Evolutionary conservation across 2,113 vertebrate species (phyloP), one percentile per base, ranked within the genome.

Genomic region (Megaleporinus macrocephalus): DNA sequence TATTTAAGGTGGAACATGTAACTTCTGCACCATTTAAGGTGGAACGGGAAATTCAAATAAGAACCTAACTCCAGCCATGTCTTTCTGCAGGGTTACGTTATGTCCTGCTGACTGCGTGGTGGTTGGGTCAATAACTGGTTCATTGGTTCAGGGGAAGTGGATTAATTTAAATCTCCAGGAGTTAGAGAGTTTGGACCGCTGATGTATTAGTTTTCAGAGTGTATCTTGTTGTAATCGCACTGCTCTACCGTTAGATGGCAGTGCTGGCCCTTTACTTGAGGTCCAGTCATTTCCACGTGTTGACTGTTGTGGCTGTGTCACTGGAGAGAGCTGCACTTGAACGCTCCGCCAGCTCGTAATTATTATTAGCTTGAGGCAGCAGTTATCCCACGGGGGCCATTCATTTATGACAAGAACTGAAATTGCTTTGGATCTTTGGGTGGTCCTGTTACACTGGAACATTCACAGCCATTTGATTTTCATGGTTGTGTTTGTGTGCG

Each of bases 191-290:
- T 36, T 36, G 36, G 7, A 36, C 7, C 3, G 3, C 36, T 36
- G 7, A 3, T 3, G 36, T 36, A 9, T 5, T 36, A 7, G 1
- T 1, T 44, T 44, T 5, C 22, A 10, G 16, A 73, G 11, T 20
- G 36, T 24, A 44, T 49, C 59, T 76, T 82, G 78, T 76, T 92
- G 92, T 85, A 88, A 65, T 91, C 11, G 20, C 20, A 29, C 5
- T 5, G 1, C n/a, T 15, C 33, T 0, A 57, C 16, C 92, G 70
- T 87, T 82, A 89, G 90, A 81, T 86, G 91, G 86, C 73, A 71
- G 73, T 62, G 1, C 3, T n/a, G 57, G 66, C 12, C 47, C 36
- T 61, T 4, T 6, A 15, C 22, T 18, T 18, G 1, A 29, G 24
- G 20, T 16, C 15, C 70, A 18, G 13, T 27, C 47, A 53, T 16